Evolutionary conservation across 30 jellyfish, hydroid and myxozoan genomes (phyloP), one percentile per base, ranked within the genome.

Genomic region (Chironex yamaguchii): DNA sequence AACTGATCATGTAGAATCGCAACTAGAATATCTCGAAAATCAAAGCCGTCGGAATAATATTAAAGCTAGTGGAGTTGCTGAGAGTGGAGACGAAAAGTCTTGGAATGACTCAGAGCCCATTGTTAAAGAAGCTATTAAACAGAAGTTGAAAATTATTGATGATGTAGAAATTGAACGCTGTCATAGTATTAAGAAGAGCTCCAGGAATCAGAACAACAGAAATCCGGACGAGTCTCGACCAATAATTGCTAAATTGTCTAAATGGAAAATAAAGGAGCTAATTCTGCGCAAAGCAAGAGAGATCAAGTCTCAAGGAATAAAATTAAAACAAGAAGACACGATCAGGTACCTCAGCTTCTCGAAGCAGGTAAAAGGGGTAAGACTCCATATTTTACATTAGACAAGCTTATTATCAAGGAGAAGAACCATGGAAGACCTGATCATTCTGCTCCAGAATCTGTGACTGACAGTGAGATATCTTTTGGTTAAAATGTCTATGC

Each of bases 111-210:
- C 71, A n/a, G 71, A 54, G 25, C 3, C 31, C 21, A 32, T 32
- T 54, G 90, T 62, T 62, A 79, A 79, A 54, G 90, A 79, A 36
- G 73, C 42, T 71, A 82, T 70, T 22, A 34, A 70, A 67, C 68
- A 70, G 34, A 70, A 70, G 0, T 67, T 70, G n/a, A 34, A 34
- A 31, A 20, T 34, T 12, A 34, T 31, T n/a, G 27, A 70, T 12
- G 42, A 34, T 34, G 34, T 70, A 21, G 84, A 70, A 34, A 70
- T 0, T 33, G 84, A 70, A 34, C 34, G 84, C 34, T 70, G 73
- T 70, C 84, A 70, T 34, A 31, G 84, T 20, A 31, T 70, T n/a
- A 34, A 34, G 29, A 34, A 54, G 71, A 28, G 27, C 13, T 30
- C 84, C 27, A n/a, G n/a, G n/a, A n/a, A n/a, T n/a, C n/a, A n/a